Evolutionary conservation across 2,113 vertebrate genomes (phyloP), one percentile per base, ranked within the genome.

Genomic region (Corapipo altera): DNA sequence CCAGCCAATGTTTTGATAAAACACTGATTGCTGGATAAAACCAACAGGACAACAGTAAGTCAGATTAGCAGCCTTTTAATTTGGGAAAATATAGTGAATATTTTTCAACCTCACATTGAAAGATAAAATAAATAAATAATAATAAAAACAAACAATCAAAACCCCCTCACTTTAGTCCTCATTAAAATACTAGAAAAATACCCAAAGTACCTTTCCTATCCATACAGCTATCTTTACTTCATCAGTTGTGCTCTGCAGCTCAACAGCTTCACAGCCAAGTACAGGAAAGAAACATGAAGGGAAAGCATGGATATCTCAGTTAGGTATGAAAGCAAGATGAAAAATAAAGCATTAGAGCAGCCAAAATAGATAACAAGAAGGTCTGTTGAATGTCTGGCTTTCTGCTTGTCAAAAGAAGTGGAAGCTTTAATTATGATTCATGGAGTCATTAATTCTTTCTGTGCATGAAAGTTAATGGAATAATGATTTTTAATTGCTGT

Each of bases 341-440:
- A 96, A 98, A 95, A 94, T 91, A 69, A 95, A 95, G 78, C 90
- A 89, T n/a, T 58, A 83, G 27, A 91, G 64, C 35, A 85, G 75
- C 66, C 78, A 84, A 92, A 94, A 91, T 23, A 95, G 92, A 89
- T 93, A 96, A 86, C 76, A 88, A 93, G 93, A 84, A 96, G 39
- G 66, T 84, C 74, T 93, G 92, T 30, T 88, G 57, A 94, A 96
- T 84, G 77, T 93, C 90, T 96, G 90, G 76, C 62, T 96, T 96
- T 94, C 91, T 85, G 77, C 92, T 93, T 97, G 92, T 92, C 91
- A 44, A 52, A 96, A 97, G 65, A 95, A 96, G 61, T 96, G 59
- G 85, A 96, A 97, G 89, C 37, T 69, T 97, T 98, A 97, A 98
- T 97, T 97, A 96, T 97, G 92, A 98, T 97, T 97, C 96, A 97